Base-by-base conservation (phyloP, 2,888 invertebrate genomes). In the Odontomyia ornata region DNA sequence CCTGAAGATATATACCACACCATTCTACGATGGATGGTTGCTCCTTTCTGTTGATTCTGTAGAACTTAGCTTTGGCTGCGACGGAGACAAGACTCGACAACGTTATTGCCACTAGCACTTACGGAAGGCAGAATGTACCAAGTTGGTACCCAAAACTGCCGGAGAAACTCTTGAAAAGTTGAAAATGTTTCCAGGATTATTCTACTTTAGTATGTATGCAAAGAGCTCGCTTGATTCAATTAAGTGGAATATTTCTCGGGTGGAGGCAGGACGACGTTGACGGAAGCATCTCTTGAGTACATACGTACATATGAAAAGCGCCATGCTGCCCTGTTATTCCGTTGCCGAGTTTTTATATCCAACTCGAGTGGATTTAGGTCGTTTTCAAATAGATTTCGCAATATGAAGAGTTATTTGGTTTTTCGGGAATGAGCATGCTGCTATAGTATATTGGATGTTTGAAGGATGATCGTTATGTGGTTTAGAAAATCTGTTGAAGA, bases 201-300 rank as follows among this genome's bases (percentile, higher is more conserved):
- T 69, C 69, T 23, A 30, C 30, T 69, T 69, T 13, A 47, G 47
- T 13, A 69, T 69, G 47, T 69, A 69, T 69, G 69, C 47, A 46
- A 46, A 69, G 69, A 23, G 69, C 69, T 47, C 69, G 47, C 69
- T 69, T 69, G 69, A 69, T 69, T 69, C 69, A 69, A 69, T 69
- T 69, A 69, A 69, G 69, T 69, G 69, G 47, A 69, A 69, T 69
- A 69, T 69, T 69, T 69, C 25, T 47, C 11, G 69, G 47, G 47
- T 18, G 46, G 43, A 47, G 13, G 25, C 25, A 47, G 30, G 25
- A 46, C n/a, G n/a, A n/a, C 47, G 46, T 43, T 69, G 11, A 69
- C 47, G 69, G 69, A 46, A 69, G 25, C 46, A 47, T 69, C 69
- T 13, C 47, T 69, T 69, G 27, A 11, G 69, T 69, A 47, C 69